Base-by-base conservation (phyloP, 2,113 vertebrate species). In the Syngnathus typhle region DNA sequence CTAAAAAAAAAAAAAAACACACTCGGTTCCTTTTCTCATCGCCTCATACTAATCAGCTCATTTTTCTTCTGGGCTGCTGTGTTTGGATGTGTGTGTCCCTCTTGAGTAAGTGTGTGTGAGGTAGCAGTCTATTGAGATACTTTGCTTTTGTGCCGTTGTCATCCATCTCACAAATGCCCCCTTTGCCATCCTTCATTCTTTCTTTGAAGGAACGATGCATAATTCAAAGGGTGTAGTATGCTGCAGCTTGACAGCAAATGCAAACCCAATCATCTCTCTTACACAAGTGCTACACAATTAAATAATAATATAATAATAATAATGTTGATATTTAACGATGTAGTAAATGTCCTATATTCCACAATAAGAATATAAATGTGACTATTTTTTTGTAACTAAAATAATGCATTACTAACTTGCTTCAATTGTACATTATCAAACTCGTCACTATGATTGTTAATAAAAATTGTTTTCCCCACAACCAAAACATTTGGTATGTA, bases 161-260 rank as follows among this genome's bases (percentile, higher is more conserved):
- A 85, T 89, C 83, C 83, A 87, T 89, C 84, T 89, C 84, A 77
- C 11, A 54, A 70, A 71, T 56, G 27, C 55, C 73, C 55, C 68
- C 49, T n/a, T 21, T 65, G 61, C 68, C 51, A 65, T 82, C 80
- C 71, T 80, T 82, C 78, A 75, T 78, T 80, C 77, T 69, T 75
- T 82, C 82, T 84, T 80, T 84, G 81, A 84, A 83, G 70, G 71
- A 60, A 68, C 58, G 70, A 89, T 85, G 84, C 85, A 88, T 85
- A 85, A 89, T 89, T 84, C 84, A 87, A 79, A 72, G 67, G 85
- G 71, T 68, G 64, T 10, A 1, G 64, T 10, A 1, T 2, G 23
- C 64, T 2, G 84, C 65, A 49, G 78, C 68, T 73, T 77, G 74
- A 84, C 73, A 81, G 79, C 64, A 44, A 69, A 65, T 51, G 60